Conservation (phyloP, 2,888 invertebrate species). For the Dasypogon diadema region DNA sequence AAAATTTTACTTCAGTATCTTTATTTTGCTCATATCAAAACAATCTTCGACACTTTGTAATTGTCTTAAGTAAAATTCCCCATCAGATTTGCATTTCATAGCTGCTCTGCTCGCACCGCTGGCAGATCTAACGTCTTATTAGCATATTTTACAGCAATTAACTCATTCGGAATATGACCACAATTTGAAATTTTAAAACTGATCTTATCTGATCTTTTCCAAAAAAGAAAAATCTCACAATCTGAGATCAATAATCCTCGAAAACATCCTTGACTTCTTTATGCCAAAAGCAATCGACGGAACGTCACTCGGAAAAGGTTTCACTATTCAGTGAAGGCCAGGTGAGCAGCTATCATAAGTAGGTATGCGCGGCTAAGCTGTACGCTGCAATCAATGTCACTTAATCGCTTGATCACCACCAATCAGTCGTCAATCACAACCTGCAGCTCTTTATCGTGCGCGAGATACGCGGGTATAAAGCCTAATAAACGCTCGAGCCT, state of each 20-base stretch:
- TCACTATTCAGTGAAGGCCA: slow-evolving; percentile 8
- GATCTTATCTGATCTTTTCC: too few species aligned
- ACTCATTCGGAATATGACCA: too few species aligned
- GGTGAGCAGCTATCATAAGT: neutral
- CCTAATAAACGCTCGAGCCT: slow-evolving; percentile 22
- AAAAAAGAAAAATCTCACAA: too few species aligned
- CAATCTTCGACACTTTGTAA: too few species aligned
- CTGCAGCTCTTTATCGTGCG: neutral
- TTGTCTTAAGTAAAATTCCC: too few species aligned
- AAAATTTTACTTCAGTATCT: too few species aligned
- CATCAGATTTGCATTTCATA: too few species aligned
- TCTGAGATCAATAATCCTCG: neutral
- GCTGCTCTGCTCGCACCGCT: too few species aligned
- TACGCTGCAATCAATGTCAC: slow-evolving; percentile 36
- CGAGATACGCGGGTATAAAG: slow-evolving; percentile 6
- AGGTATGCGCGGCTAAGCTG: neutral
- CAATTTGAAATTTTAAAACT: too few species aligned
- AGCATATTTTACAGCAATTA: too few species aligned
- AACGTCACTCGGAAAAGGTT: slow-evolving; percentile 23
- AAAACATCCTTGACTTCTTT: slow-evolving; percentile 36
- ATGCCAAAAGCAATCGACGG: slow-evolving; percentile 20
- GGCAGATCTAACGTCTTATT: too few species aligned
- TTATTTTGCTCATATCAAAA: too few species aligned
- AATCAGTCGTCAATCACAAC: slow-evolving; percentile 46
- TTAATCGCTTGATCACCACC: slow-evolving; percentile 34